Base-by-base conservation (phyloP, 2,113 vertebrate genomes). In the Brachionichthys hirsutus region DNA sequence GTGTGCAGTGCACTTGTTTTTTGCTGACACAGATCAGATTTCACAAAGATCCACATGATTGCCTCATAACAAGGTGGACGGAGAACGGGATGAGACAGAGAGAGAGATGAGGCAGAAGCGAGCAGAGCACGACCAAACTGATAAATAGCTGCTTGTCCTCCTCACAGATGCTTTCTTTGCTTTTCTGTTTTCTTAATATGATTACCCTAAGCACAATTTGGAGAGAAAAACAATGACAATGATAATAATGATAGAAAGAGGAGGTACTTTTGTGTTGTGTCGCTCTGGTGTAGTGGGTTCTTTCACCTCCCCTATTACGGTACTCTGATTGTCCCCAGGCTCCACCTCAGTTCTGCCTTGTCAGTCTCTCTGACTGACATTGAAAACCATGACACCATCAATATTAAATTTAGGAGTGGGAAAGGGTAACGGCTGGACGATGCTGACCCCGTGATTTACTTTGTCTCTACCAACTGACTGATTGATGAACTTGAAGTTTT, bases 31-130 rank as follows among this genome's bases (percentile, higher is more conserved):
- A 78, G 78, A 87, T 89, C 82, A 77, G 73, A 83, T 88, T 89
- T 88, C 84, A 88, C 88, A 86, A 80, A 88, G 86, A 85, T 83
- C 77, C 85, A 87, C 79, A 81, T 83, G 86, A 88, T 87, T 87
- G 81, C 85, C 85, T 86, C 81, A 85, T 87, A 87, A 88, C 77
- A 84, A 86, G 75, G 56, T 62, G 49, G 71, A 71, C 16, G 54
- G 71, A 54, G 81, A 56, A 67, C 81, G 81, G 73, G 77, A 74
- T 77, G 70, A 80, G 70, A 83, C 24, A 30, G 24, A 30, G 51
- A 58, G 73, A 83, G 63, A 78, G 63, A 75, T 62, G 77, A 80
- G 79, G 69, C 49, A 4, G 72, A 77, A 67, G 70, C 58, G 62
- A 68, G 49, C 51, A 73, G 55, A 77, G 67, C 78, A 75, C n/a